Base-by-base conservation (phyloP, 2,113 vertebrate genomes). In the Cyprinus carpio region DNA sequence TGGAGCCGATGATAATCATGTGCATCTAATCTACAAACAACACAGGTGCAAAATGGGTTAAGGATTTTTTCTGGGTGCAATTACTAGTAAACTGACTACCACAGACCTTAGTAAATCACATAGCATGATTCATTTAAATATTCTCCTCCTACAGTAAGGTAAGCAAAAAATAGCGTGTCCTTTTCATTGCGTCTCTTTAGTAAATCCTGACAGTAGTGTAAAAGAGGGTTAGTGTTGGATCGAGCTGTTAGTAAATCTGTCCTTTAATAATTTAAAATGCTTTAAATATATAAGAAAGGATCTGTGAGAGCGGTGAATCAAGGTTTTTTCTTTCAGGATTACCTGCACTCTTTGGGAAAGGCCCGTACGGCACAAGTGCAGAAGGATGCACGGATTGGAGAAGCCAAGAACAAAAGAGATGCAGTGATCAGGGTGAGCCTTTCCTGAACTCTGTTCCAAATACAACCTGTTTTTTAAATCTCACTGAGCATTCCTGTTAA, bases 331-430 rank as follows among this genome's bases (percentile, higher is more conserved):
- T 67, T 71, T n/a, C 90, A 98, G 96, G 96, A 97, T 89, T 97
- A 98, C 88, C 92, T 97, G 78, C 95, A 96, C 82, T 98, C 96
- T 0, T 90, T 97, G 90, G 97, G 97, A 12, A 97, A 97, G 86
- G 96, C 94, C 40, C 94, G 96, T 5, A 97, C 96, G 0, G 96
- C 97, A 0, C 96, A 98, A 91, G 96, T 98, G 8, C 97, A 98
- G 90, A 96, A 96, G 80, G 96, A 98, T 64, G 96, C 97, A 60
- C 95, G 96, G 6, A 96, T 98, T 0, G 96, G 97, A 31, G 97
- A 98, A 88, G 97, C 97, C 0, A 93, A 94, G 83, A 96, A 96
- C 92, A 97, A 97, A 90, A 92, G 96, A 86, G 96, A 97, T 1
- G 95, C 97, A 0, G 96, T 97, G 20, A 97, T 98, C 89, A 94